Base-by-base conservation (phyloP, 2,888 invertebrate species). In the Xanthostigma xanthostigma region DNA sequence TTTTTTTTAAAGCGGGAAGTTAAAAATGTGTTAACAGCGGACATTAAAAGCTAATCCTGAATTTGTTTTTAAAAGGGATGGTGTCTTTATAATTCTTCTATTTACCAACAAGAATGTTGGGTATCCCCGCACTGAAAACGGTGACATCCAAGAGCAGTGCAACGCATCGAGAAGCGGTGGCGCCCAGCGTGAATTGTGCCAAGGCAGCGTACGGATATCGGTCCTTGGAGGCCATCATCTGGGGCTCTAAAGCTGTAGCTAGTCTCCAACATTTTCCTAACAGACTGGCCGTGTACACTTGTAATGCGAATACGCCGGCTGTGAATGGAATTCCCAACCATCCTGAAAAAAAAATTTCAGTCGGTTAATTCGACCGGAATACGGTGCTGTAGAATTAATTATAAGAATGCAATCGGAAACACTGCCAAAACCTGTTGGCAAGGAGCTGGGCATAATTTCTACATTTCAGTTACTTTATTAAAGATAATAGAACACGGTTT, bases 121-220 rank as follows among this genome's bases (percentile, higher is more conserved):
- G 88, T 53, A 89, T 79, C 13, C 84, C 83, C 12, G 81, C 81
- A 1, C 83, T 79, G 59, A 88, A 88, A 38, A 88, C 76, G 0
- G 87, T 81, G 1, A 86, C 63, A 58, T 88, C 81, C 37, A 87
- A 68, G 3, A 89, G 70, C 54, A 83, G 67, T 0, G 79, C 82
- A 2, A 87, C 82, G 44, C 80, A 60, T 35, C 71, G 67, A 40
- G 81, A 72, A 13, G 76, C 71, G 46, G 65, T 67, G 13, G 66
- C 66, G 0, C 92, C 92, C 56, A 79, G 83, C 0, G 87, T 82
- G 41, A 87, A 65, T 60, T 89, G 84, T 0, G 85, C 88, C 14
- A 92, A 76, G 0, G 90, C 87, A 0, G 89, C 84, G 60, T 91
- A 87, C 0, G 92, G 91, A 62, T 82, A 84, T 53, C 90, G 82